phyloP scores from a whole-genome alignment of 2,797 vertebrate genomes.

The Sciurus vulgaris region DNA sequence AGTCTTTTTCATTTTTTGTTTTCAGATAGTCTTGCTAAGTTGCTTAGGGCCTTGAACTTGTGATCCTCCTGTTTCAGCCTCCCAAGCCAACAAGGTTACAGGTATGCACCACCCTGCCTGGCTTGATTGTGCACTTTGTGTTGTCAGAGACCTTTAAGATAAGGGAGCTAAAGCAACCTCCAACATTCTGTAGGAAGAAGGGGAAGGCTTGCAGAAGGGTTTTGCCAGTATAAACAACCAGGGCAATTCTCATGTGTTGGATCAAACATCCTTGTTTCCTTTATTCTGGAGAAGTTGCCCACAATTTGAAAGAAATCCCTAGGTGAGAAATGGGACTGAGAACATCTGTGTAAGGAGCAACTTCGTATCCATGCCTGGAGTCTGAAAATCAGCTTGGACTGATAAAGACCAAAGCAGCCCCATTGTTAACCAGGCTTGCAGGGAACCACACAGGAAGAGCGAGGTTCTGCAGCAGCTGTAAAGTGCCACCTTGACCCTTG shows the following conservation, averaged over 20 bases:
- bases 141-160: neutral
- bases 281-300: neutral
- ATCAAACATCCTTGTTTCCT: neutral
- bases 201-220: too few species aligned
- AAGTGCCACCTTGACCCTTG: neutral
- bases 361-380: too few species aligned
- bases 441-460: neutral
- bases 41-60: too few species aligned
- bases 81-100: too few species aligned
- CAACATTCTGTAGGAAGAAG: neutral
- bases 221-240: neutral
- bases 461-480: neutral
- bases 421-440: neutral
- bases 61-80: too few species aligned
- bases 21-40: too few species aligned
- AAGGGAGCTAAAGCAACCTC: too few species aligned
- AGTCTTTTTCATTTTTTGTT: too few species aligned
- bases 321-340: neutral
- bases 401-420: neutral
- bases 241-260: too few species aligned
- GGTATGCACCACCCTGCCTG: too few species aligned
- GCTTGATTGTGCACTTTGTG: neutral
- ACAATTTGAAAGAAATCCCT: neutral
- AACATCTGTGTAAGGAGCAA: neutral
- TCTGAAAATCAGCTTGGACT: neutral